A percentile compares a stretch with the other conserved stretches of the same genome.
Conservation (phyloP, 2,888 invertebrate genomes). For the Platycheirus rosarum region DNA sequence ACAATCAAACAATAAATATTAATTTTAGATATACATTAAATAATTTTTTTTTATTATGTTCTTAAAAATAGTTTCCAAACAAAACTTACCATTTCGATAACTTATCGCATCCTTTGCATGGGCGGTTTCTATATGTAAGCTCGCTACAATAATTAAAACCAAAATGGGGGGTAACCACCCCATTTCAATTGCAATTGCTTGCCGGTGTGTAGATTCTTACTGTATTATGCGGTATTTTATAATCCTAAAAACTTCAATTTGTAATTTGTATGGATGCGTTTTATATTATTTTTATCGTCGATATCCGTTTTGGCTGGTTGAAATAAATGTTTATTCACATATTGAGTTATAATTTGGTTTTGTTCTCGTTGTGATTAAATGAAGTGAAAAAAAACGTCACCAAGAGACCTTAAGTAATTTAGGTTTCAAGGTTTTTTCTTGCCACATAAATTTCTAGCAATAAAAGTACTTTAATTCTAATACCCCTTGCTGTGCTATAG, state of each 20-base stretch:
- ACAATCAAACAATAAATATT: too few species aligned
- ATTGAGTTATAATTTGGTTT: conserved; percentile 6
- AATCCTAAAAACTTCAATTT: conserved; percentile 25
- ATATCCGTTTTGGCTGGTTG: conserved; percentile 25
- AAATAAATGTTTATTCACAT: conserved; percentile 3
- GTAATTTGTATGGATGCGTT: conserved; percentile 1
- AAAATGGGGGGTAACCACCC: conserved; percentile 78
- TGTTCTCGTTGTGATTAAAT: conserved; percentile 43
- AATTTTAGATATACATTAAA: too few species aligned
- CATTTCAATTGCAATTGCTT: conserved; percentile 72
- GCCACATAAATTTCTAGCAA: not conserved
- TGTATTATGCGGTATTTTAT: conserved; percentile 24
- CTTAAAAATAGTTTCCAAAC: not conserved
- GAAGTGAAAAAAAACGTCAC: not conserved
- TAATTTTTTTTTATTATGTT: not conserved
- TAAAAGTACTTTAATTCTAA: conserved; percentile 26
- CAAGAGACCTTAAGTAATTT: conserved; percentile 25
- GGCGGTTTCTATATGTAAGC: conserved; percentile 42
- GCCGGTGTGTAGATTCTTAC: conserved; percentile 38
- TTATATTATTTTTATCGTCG: conserved; percentile 9
- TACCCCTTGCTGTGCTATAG: conserved; percentile 43
- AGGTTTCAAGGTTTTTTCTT: too few species aligned
- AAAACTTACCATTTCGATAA: conserved; percentile 67
- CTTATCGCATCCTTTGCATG: conserved; percentile 63
- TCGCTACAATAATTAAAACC: conserved; percentile 69